Evolutionary conservation across 1,140 invertebrate species (phyloP).

Genomic region (Tetraneura akinire): DNA sequence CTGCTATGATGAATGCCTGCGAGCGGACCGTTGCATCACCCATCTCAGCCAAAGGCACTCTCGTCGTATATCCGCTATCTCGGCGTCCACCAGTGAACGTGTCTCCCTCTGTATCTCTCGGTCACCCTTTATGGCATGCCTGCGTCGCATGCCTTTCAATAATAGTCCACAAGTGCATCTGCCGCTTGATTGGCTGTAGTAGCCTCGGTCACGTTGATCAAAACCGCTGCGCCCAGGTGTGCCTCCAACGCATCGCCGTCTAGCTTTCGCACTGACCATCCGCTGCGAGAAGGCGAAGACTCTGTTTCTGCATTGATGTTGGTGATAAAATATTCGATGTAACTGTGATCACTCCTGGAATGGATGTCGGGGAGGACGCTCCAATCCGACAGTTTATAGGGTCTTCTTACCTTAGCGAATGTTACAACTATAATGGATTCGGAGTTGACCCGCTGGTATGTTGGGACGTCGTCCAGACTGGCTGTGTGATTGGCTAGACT

Average conservation of each 20-base stretch:
- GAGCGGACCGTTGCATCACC: background rate
- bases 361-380: background rate
- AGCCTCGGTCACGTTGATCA: background rate
- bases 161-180: background rate
- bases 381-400: background rate
- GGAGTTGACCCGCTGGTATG: background rate
- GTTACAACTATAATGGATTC: background rate
- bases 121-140: background rate
- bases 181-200: background rate
- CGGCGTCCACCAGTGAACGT: background rate
- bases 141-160: background rate
- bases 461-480: background rate
- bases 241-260: rapidly evolving
- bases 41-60: background rate
- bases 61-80: background rate
- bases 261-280: background rate
- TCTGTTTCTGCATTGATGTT: too few relatives aligned
- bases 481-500: background rate
- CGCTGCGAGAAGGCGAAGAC: rapidly evolving
- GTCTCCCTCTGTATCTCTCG: background rate
- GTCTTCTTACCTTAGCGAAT: background rate
- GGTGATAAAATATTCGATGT: background rate
- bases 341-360: background rate
- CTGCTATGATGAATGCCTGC: background rate
- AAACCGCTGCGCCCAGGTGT: background rate